Evolutionary conservation across 2,888 invertebrate species (phyloP).

Genomic region (Limnephilus rhombicus): DNA sequence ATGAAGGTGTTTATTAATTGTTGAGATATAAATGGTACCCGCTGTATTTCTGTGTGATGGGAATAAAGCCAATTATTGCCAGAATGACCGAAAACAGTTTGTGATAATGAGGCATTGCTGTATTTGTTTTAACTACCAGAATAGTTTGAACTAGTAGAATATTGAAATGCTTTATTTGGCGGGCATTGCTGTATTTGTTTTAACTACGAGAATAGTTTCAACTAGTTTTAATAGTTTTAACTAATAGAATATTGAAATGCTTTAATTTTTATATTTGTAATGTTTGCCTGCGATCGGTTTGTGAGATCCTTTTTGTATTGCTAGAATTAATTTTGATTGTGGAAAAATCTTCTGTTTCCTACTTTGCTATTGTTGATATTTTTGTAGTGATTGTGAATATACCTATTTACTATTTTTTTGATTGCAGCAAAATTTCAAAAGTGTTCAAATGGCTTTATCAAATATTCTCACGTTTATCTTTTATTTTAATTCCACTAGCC

Average conservation of each 20-base stretch:
- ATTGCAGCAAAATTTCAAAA: not conserved
- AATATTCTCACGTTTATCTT: not conserved
- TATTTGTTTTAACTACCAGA: not conserved
- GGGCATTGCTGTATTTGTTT: not conserved
- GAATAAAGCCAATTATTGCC: not conserved
- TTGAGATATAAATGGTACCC: not conserved
- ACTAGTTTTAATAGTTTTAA: too few relatives aligned
- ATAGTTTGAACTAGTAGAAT: too few relatives aligned
- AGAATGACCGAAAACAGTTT: not conserved
- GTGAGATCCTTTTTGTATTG: not conserved
- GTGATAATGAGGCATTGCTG: not conserved
- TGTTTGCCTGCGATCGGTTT: not conserved
- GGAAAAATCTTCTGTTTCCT: not conserved
- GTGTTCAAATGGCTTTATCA: not conserved
- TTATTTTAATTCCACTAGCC: not conserved
- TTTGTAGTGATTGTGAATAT: not conserved
- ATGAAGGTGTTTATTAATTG: not conserved
- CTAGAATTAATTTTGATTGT: not conserved
- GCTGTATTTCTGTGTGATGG: not conserved
- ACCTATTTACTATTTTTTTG: not conserved
- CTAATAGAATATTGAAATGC: not conserved
- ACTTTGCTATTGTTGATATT: not conserved
- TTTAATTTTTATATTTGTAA: not conserved
- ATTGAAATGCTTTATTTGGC: too few relatives aligned
- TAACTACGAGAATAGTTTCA: not conserved